phyloP scores from a whole-genome alignment of 1,140 invertebrate genomes.

The Aricia agestis region DNA sequence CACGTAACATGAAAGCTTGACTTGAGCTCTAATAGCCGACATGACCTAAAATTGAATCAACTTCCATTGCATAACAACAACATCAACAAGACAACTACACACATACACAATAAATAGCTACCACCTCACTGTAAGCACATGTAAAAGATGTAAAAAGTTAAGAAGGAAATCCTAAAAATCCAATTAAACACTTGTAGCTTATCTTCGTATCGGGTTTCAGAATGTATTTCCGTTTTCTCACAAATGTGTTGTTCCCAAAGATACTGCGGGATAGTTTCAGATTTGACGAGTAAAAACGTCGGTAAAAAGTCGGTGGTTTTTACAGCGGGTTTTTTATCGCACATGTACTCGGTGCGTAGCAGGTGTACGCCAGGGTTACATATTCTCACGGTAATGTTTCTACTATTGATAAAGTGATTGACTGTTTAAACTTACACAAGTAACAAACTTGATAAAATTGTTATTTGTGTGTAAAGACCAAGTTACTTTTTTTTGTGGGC shows the following conservation, averaged over 20 bases:
- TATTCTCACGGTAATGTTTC: constrained; percentile 38
- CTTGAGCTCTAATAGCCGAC: too few species aligned
- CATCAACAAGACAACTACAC: too few species aligned
- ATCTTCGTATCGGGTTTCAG: background rate
- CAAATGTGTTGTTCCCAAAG: constrained; percentile 4
- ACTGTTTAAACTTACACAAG: too few species aligned
- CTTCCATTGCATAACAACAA: too few species aligned
- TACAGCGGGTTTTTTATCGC: constrained; percentile 45
- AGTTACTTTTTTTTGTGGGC: too few species aligned
- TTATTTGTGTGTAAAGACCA: too few species aligned
- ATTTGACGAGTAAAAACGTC: constrained; percentile 10
- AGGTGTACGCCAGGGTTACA: constrained; percentile 42
- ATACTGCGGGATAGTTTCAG: constrained; percentile 15
- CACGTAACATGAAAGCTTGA: too few species aligned
- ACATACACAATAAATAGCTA: background rate
- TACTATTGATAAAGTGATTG: constrained; percentile 14
- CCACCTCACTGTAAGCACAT: background rate
- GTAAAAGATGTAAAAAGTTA: background rate
- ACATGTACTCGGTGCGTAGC: constrained; percentile 33
- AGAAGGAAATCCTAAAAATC: background rate
- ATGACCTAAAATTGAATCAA: too few species aligned
- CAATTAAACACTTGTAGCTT: background rate
- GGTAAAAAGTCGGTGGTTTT: constrained; percentile 37
- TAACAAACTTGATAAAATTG: too few species aligned
- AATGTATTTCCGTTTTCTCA: background rate